These are phyloP conservation scores for Micrasema minimum DNA, from an alignment of 1,140 invertebrate species.

Conservation along the genomic window DNA sequence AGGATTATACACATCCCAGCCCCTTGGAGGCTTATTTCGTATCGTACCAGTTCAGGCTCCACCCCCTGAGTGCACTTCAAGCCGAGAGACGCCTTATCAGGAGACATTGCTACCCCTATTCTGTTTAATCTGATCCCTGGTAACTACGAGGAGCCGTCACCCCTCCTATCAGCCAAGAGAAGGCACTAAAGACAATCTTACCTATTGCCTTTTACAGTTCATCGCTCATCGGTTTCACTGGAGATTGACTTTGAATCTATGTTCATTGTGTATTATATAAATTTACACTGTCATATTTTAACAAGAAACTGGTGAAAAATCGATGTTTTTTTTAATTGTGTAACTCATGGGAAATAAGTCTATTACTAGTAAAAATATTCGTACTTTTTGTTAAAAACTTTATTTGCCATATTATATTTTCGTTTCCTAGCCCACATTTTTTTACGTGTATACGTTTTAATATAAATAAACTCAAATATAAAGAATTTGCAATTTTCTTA, in stretches of 20 bases:
- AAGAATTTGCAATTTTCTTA: too few species aligned
- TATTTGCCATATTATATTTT: too few species aligned
- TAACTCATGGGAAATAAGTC: too few species aligned
- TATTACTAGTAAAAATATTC: too few species aligned
- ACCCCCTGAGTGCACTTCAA: slow-evolving; percentile 14
- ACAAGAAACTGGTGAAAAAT: too few species aligned
- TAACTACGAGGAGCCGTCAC: not conserved
- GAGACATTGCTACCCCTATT: slow-evolving; percentile 8
- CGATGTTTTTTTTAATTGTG: too few species aligned
- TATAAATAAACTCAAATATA: too few species aligned
- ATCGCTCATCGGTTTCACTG: not conserved
- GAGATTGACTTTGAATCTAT: too few species aligned
- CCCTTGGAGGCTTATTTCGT: slow-evolving; percentile 10
- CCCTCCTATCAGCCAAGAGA: slow-evolving; percentile 8
- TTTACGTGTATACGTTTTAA: too few species aligned
- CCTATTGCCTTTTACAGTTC: slow-evolving; percentile 15
- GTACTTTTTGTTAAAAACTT: too few species aligned
- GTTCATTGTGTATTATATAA: not conserved
- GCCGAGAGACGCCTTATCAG: slow-evolving; percentile 21
- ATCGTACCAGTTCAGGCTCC: slow-evolving; percentile 17
- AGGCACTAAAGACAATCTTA: slow-evolving; percentile 6
- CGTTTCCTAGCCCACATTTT: too few species aligned
- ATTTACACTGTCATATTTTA: too few species aligned
- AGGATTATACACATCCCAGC: not conserved
- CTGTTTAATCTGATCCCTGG: slow-evolving; percentile 9